Evolutionary conservation across 2,797 vertebrate species (phyloP), one percentile per base, ranked within the genome.

Genomic region (Sphenodon punctatus): DNA sequence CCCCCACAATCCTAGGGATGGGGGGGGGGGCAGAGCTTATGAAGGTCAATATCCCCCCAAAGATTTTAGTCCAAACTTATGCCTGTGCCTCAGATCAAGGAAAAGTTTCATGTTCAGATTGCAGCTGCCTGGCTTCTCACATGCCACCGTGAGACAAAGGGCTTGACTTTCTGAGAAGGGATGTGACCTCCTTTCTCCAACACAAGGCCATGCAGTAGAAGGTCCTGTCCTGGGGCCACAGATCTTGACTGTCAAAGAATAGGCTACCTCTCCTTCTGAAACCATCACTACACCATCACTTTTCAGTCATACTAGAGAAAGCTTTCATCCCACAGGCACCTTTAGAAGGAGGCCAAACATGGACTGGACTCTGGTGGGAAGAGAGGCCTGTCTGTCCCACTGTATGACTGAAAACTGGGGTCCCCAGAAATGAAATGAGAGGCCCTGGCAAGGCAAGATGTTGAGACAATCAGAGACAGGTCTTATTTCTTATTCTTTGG

Each of bases 361-460:
- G n/a, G n/a, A n/a, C 12, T 59, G 43, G 64, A 65, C 20, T 38
- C 20, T 67, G 86, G 30, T 74, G 63, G 42, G 78, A 77, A 10
- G 0, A 30, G 0, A 30, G 34, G 30, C 49, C 67, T 49, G 74
- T 38, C 38, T 0, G 0, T 72, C 41, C 43, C 23, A 51, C 0
- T 0, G 4, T 19, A 32, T 49, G 68, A 53, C 0, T 1, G 25
- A 46, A 71, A 32, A 19, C 9, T 9, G 0, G 0, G 32, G 36
- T 17, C 27, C 67, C 75, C 68, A 42, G 63, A n/a, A n/a, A n/a
- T n/a, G n/a, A n/a, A n/a, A n/a, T n/a, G n/a, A n/a, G n/a, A n/a
- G n/a, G n/a, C n/a, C n/a, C n/a, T n/a, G n/a, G n/a, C n/a, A 27
- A 27, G 49, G 25, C 22, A 25, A 48, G 46, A 48, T 23, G 10